phyloP scores from a whole-genome alignment of 1,140 invertebrate species.

The Pogonus chalceus region DNA sequence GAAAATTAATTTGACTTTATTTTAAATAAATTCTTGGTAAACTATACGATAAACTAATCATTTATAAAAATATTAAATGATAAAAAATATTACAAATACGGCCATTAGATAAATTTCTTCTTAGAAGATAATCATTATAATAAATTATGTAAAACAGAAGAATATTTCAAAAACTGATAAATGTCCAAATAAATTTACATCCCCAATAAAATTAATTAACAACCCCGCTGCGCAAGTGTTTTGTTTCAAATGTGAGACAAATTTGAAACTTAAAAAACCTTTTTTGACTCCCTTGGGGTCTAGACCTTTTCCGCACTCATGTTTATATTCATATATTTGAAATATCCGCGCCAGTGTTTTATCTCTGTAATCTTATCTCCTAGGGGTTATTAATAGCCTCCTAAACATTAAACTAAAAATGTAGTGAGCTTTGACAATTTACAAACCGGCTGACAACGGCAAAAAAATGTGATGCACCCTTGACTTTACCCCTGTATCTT shows the following conservation, averaged over 20 bases:
- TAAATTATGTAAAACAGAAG: neutral
- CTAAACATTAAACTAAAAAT: neutral
- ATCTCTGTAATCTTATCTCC: neutral
- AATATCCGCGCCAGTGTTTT: neutral
- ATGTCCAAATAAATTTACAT: too few relatives aligned
- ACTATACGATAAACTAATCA: too few relatives aligned
- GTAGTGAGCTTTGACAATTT: neutral
- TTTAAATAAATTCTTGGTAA: too few relatives aligned
- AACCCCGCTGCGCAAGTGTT: too few relatives aligned
- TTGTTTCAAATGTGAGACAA: neutral
- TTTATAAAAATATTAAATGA: too few relatives aligned
- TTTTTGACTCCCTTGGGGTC: neutral
- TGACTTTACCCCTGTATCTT: too few relatives aligned
- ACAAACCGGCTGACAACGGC: neutral
- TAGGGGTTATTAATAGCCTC: neutral
- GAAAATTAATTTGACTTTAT: too few relatives aligned
- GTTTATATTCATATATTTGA: neutral
- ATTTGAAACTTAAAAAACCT: neutral
- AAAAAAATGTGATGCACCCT: neutral
- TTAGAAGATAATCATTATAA: neutral
- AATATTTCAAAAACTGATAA: too few relatives aligned
- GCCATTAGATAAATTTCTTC: too few relatives aligned
- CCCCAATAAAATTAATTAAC: too few relatives aligned
- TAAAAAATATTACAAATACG: too few relatives aligned
- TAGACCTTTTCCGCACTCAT: neutral